Percentiles rank a stretch among this genome's conserved stretches.
These are phyloP conservation scores for Stenotaenia linearis DNA, from an alignment of 2,888 invertebrate species.

Conservation along the genomic window DNA sequence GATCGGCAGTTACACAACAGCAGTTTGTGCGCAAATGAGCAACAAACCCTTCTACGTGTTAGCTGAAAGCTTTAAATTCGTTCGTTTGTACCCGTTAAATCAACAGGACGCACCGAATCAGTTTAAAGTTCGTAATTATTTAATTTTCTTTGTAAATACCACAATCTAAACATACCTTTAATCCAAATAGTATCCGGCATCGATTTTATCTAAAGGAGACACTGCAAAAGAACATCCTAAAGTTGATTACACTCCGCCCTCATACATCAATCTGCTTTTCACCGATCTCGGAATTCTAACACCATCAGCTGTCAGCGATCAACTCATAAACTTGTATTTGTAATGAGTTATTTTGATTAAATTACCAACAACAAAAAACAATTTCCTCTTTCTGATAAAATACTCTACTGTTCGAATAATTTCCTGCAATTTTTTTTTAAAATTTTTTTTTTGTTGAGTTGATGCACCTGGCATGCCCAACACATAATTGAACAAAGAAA, in stretches of 20 bases:
- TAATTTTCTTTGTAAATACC: not conserved
- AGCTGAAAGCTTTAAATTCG: slow-evolving; percentile 96
- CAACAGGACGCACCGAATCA: slow-evolving; percentile 83
- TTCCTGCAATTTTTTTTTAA: too few species aligned
- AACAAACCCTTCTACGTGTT: slow-evolving; percentile 94
- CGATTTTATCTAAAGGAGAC: slow-evolving; percentile 44
- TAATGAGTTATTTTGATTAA: slow-evolving; percentile 54
- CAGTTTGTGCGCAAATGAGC: slow-evolving; percentile 76
- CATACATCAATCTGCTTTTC: slow-evolving; percentile 83
- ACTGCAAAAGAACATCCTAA: slow-evolving; percentile 61
- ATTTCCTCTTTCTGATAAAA: too few species aligned
- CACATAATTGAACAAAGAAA: too few species aligned
- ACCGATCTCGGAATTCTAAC: slow-evolving; percentile 94
- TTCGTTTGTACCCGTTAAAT: slow-evolving; percentile 85
- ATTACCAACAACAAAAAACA: too few species aligned
- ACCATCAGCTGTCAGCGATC: slow-evolving; percentile 95
- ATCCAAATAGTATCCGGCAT: slow-evolving; percentile 52
- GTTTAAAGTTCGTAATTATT: slow-evolving; percentile 60
- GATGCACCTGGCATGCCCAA: too few species aligned
- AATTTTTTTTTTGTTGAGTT: too few species aligned
- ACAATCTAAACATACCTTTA: not conserved
- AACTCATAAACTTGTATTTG: slow-evolving; percentile 91
- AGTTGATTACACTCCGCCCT: slow-evolving; percentile 96
- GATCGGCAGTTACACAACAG: slow-evolving; percentile 79
- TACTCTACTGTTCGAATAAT: too few species aligned